Evolutionary conservation across 2,888 invertebrate species (phyloP), one percentile per base, ranked within the genome.

Genomic region (Sipunculus nudus): DNA sequence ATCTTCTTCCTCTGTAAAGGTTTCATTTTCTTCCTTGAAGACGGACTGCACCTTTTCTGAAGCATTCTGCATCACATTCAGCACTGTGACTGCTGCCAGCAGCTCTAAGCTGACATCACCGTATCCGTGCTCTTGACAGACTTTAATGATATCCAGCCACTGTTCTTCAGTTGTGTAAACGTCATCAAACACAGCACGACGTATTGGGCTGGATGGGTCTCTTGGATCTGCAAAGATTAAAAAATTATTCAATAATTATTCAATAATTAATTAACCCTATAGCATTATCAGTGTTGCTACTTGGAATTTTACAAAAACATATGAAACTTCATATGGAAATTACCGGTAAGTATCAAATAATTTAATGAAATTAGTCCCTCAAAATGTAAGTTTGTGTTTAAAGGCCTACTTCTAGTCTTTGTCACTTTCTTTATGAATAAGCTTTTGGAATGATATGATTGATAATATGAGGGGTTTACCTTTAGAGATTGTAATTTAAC

Each of bases 161-260:
- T 77, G 71, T 5, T 70, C 63, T 26, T 48, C 13, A 5, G 72
- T 72, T 0, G 78, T 78, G 39, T 71, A 63, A 3, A 58, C 48
- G 53, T 79, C 79, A 54, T 67, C 69, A 19, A 75, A 61, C n/a
- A 79, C 71, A 13, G 76, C 77, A 40, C 67, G 60, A 53, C 71
- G 70, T 57, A 74, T 69, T 13, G 62, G 63, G 31, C 65, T n/a
- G n/a, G n/a, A n/a, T n/a, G n/a, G n/a, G 58, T 5, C 64, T 64
- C 25, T 65, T 55, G 35, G 65, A 56, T 26, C 40, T 29, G 23
- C 28, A 26, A 31, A 46, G 35, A 28, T 21, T 25, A 49, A 29
- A 6, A 23, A 21, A 26, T 25, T 10, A 35, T 35, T 6, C 13
- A 47, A 21, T 10, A 8, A 16, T 16, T 10, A 10, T 16, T 35